These are phyloP conservation scores for Podarcis siculus DNA, from an alignment of 2,797 vertebrate genomes.

Conservation along the genomic window DNA sequence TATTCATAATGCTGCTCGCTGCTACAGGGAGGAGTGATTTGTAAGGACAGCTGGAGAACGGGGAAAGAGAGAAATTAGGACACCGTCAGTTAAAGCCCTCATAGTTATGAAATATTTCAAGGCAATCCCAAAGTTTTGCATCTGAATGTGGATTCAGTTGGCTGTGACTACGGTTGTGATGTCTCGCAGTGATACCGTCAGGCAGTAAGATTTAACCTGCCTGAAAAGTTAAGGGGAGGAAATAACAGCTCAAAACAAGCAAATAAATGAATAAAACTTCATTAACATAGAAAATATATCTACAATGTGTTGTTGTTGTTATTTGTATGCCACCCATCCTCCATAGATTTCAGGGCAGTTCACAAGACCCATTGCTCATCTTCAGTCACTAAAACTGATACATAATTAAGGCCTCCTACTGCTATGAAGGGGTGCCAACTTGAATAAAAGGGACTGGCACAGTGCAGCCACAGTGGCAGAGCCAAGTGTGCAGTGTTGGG, in stretches of 20 bases:
- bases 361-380: neutral
- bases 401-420: neutral
- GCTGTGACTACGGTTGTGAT: neutral
- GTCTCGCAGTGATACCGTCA: neutral
- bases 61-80: slow-evolving; percentile 22
- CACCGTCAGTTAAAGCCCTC: slow-evolving; percentile 12
- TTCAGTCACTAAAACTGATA: neutral
- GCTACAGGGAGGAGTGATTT: slow-evolving; percentile 59
- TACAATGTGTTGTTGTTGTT: too few species aligned
- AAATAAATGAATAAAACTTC: too few species aligned
- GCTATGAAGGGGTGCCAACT: too few species aligned
- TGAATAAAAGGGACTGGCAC: too few species aligned
- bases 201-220: neutral
- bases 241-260: too few species aligned
- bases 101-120: slow-evolving; percentile 5
- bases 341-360: neutral
- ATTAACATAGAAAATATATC: too few species aligned
- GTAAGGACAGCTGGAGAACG: slow-evolving; percentile 69
- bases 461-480: too few species aligned
- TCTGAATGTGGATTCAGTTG: neutral
- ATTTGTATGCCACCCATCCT: neutral
- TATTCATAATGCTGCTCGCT: slow-evolving; percentile 73
- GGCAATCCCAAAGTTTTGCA: neutral
- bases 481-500: too few species aligned
- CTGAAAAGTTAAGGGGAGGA: neutral